Conservation (phyloP, 1,140 invertebrate species). For the Brachionus sp. region DNA sequence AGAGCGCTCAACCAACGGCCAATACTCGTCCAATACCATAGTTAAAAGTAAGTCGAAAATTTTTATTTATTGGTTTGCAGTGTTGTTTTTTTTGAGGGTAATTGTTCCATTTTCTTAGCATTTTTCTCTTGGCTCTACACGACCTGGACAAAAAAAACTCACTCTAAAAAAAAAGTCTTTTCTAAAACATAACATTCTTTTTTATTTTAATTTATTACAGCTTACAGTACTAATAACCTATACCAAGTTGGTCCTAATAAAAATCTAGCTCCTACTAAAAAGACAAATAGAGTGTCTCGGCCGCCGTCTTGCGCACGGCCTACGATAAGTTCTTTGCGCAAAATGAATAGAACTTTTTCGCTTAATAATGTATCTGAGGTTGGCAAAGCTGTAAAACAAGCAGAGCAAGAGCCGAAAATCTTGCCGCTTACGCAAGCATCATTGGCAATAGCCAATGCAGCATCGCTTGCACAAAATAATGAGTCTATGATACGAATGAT, state of each 20-base stretch:
- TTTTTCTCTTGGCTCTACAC: neutral
- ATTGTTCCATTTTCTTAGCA: neutral
- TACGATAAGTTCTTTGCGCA: slow-evolving; percentile 40
- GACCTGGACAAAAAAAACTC: slow-evolving; percentile 32
- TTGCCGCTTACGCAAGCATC: slow-evolving; percentile 22
- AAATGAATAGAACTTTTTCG: slow-evolving; percentile 46
- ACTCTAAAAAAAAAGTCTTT: neutral
- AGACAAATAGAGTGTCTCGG: neutral
- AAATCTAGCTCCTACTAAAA: slow-evolving; percentile 40
- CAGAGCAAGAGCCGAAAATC: neutral
- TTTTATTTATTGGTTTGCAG: slow-evolving; percentile 17
- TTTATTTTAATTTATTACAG: slow-evolving; percentile 24
- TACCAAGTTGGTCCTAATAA: slow-evolving; percentile 33
- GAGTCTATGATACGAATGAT: slow-evolving; percentile 13
- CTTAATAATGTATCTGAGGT: slow-evolving; percentile 35
- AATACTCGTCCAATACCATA: slow-evolving; percentile 6
- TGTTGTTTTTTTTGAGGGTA: slow-evolving; percentile 21
- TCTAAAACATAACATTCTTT: neutral
- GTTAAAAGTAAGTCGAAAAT: slow-evolving; percentile 32
- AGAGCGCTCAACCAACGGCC: neutral
- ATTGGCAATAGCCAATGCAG: neutral
- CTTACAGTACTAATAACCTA: slow-evolving; percentile 39
- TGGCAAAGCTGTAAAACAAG: neutral
- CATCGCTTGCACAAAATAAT: neutral
- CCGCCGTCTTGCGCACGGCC: slow-evolving; percentile 43